These are phyloP conservation scores for Nasonia oneida DNA, from an alignment of 2,888 invertebrate species.

Conservation along the genomic window DNA sequence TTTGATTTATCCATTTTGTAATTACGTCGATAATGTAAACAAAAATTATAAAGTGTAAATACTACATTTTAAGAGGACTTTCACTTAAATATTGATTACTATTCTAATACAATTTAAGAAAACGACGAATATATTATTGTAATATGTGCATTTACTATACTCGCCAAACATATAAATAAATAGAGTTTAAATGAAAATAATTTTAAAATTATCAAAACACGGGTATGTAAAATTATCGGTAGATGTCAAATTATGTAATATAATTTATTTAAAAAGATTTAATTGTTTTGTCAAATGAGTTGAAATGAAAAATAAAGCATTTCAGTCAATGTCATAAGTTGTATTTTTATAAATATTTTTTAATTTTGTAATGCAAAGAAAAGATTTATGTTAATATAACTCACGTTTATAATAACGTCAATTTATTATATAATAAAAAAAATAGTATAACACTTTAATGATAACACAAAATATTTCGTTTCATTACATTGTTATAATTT, in stretches of 20 bases:
- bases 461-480: too few species aligned
- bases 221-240: conserved; percentile 39
- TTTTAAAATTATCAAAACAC: conserved; percentile 17
- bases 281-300: conserved; percentile 30
- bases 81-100: conserved; percentile 30
- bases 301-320: conserved; percentile 7
- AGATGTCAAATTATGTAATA: conserved; percentile 37
- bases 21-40: conserved; percentile 9
- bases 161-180: conserved; percentile 15
- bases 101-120: conserved; percentile 31
- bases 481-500: too few species aligned
- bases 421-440: too few species aligned
- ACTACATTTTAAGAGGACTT: conserved; percentile 15
- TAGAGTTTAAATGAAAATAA: background rate
- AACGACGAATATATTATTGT: conserved; percentile 37
- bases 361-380: too few species aligned
- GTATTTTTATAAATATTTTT: background rate
- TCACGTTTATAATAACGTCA: too few species aligned
- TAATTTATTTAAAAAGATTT: conserved; percentile 7
- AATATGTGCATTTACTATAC: conserved; percentile 34
- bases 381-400: too few species aligned
- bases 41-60: conserved; percentile 50
- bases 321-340: background rate
- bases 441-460: too few species aligned
- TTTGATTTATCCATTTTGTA: conserved; percentile 21